Percentiles rank a stretch among this genome's conserved stretches.
Evolutionary conservation across 1,140 invertebrate species (phyloP).

Genomic region (Protaetia brevitarsis): DNA sequence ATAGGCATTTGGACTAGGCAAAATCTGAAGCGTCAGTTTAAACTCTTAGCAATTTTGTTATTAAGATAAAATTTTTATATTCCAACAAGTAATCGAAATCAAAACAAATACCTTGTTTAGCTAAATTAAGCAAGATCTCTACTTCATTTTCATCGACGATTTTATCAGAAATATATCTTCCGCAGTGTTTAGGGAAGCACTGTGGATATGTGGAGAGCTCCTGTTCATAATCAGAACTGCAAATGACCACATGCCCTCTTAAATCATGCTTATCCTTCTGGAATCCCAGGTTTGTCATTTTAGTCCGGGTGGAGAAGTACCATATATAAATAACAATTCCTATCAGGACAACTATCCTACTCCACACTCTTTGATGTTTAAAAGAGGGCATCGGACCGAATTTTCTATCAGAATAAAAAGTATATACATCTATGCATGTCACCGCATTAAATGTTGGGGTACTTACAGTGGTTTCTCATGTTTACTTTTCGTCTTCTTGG

Average conservation of each 20-base stretch:
- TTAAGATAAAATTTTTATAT: too few species aligned
- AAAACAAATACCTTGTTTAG: constrained; percentile 50
- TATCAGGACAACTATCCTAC: constrained; percentile 51
- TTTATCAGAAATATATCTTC: constrained; percentile 72
- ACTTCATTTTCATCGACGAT: constrained; percentile 66
- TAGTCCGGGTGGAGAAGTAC: constrained; percentile 56
- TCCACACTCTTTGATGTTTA: constrained; percentile 46
- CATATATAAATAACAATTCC: constrained; percentile 59
- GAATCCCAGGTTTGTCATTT: constrained; percentile 52
- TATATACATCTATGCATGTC: background rate
- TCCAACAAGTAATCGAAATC: too few species aligned
- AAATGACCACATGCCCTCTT: constrained; percentile 59
- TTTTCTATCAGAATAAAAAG: constrained; percentile 31
- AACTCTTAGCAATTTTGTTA: too few species aligned
- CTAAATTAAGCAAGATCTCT: constrained; percentile 63
- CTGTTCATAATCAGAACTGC: constrained; percentile 57
- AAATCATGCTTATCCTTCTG: constrained; percentile 59
- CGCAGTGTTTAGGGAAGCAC: constrained; percentile 74
- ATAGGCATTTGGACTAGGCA: too few species aligned
- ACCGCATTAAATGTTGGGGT: too few species aligned
- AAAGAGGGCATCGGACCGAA: constrained; percentile 47
- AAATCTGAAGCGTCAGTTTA: too few species aligned
- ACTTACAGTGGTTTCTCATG: background rate
- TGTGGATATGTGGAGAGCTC: constrained; percentile 58
- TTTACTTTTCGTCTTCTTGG: background rate